Conservation (phyloP, 2,797 vertebrate genomes). For the Crocodylus rhombifer region DNA sequence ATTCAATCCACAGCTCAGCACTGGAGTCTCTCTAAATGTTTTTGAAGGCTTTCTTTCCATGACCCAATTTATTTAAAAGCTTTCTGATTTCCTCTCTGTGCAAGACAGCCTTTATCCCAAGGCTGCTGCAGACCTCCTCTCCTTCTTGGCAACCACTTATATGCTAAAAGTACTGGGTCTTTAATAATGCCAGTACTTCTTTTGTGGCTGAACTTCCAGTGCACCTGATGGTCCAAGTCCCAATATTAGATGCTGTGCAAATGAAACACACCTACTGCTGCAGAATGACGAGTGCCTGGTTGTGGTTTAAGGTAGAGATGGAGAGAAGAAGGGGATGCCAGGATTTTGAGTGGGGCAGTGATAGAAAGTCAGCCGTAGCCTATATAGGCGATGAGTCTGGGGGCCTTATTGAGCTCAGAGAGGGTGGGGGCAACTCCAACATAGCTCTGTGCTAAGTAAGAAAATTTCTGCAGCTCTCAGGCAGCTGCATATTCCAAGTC, state of each 20-base stretch:
- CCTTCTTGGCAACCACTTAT: background rate
- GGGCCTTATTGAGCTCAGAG: background rate
- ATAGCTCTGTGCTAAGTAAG: background rate
- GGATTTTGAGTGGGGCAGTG: background rate
- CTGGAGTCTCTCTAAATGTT: background rate
- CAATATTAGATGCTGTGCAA: conserved; percentile 11
- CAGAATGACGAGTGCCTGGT: background rate
- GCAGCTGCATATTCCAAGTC: conserved; percentile 18
- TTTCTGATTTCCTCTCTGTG: background rate
- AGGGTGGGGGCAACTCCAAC: background rate
- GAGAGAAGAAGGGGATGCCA: background rate
- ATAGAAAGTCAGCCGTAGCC: background rate
- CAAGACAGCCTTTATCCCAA: conserved; percentile 9
- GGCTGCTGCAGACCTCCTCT: conserved; percentile 46
- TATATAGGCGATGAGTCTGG: background rate
- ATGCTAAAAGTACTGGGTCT: background rate
- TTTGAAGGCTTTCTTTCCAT: background rate
- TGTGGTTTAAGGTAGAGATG: background rate
- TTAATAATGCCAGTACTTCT: accelerated
- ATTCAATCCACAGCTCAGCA: background rate
- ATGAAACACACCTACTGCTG: background rate
- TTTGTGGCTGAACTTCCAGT: background rate
- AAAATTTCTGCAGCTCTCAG: conserved; percentile 39
- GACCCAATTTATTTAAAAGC: background rate
- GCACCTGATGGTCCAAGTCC: background rate